Evolutionary conservation across 1,140 invertebrate species (phyloP).

Genomic region (Aphis craccivora): DNA sequence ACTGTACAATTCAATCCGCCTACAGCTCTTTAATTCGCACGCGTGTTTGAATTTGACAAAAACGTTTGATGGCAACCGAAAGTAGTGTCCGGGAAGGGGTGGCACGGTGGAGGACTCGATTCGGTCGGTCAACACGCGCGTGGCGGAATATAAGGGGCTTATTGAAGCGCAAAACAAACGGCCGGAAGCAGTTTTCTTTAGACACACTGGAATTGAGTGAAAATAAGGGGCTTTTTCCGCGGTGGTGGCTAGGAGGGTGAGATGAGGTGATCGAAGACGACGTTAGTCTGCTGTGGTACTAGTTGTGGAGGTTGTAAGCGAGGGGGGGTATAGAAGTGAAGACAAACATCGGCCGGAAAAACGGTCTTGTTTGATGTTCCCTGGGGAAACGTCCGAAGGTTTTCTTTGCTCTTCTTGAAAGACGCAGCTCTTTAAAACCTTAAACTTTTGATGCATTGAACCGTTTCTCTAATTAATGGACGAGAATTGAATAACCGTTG

Average conservation of each 20-base stretch:
- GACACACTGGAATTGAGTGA: constrained; percentile 42
- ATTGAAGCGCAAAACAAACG: constrained; percentile 56
- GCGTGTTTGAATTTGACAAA: constrained; percentile 28
- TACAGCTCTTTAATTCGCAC: constrained; percentile 35
- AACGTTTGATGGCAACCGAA: not conserved
- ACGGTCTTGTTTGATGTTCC: constrained; percentile 53
- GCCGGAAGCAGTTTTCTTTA: constrained; percentile 53
- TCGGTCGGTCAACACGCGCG: constrained; percentile 30
- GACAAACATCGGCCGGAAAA: constrained; percentile 37
- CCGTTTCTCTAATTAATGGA: constrained; percentile 37
- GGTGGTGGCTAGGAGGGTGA: not conserved
- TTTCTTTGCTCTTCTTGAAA: not conserved
- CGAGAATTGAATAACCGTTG: not conserved
- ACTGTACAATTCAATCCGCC: constrained; percentile 34
- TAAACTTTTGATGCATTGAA: not conserved
- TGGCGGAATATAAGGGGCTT: not conserved
- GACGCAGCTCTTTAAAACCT: not conserved
- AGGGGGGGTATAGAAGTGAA: not conserved
- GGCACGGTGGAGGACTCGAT: not conserved
- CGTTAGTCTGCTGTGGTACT: not conserved
- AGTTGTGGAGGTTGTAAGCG: not conserved
- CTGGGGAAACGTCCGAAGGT: constrained; percentile 4
- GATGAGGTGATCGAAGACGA: constrained; percentile 4
- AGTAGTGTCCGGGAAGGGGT: not conserved
- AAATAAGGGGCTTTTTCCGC: constrained; percentile 15